A percentile compares a stretch with the other conserved stretches of the same genome.
These are phyloP conservation scores for Pardosa pseudoannulata DNA, from an alignment of 2,888 invertebrate genomes.

Conservation along the genomic window DNA sequence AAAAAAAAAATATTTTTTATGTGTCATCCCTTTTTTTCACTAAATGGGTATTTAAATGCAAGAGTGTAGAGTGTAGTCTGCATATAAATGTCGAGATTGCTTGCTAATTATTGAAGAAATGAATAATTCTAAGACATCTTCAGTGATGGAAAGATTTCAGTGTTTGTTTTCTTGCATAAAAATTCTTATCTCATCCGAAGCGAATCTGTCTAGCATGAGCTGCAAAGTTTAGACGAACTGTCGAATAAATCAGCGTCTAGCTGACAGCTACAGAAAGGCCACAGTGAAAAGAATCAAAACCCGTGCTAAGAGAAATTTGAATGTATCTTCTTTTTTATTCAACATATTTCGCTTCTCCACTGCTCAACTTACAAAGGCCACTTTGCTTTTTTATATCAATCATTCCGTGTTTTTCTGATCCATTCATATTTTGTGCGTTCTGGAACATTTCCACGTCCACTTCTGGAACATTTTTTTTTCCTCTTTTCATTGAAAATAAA, in stretches of 20 bases:
- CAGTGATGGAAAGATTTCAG: no score
- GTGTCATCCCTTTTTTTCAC: no score
- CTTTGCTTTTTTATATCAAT: slow-evolving; percentile 55
- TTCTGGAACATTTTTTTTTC: neutral
- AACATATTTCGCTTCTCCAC: slow-evolving; percentile 46
- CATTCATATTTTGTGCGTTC: slow-evolving; percentile 16
- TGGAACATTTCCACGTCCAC: slow-evolving; percentile 1
- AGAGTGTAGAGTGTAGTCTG: no score
- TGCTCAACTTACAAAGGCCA: slow-evolving; percentile 43
- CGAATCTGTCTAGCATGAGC: neutral
- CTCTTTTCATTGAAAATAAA: slow-evolving; percentile 19
- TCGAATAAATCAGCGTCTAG: slow-evolving; percentile 40
- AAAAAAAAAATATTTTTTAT: no score
- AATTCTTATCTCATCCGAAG: neutral
- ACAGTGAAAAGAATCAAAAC: slow-evolving; percentile 30
- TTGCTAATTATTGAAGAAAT: no score
- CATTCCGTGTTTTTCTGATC: slow-evolving; percentile 12
- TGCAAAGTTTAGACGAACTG: neutral
- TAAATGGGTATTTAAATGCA: no score
- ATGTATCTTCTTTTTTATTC: slow-evolving; percentile 7
- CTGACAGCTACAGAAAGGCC: slow-evolving; percentile 36
- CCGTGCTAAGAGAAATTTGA: slow-evolving; percentile 3
- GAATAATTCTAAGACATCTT: no score
- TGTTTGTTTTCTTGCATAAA: no score
- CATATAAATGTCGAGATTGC: no score